Percentiles rank a stretch among this genome's conserved stretches.
phyloP scores from a whole-genome alignment of 2,888 invertebrate genomes.

The Odontomyia ornata region DNA sequence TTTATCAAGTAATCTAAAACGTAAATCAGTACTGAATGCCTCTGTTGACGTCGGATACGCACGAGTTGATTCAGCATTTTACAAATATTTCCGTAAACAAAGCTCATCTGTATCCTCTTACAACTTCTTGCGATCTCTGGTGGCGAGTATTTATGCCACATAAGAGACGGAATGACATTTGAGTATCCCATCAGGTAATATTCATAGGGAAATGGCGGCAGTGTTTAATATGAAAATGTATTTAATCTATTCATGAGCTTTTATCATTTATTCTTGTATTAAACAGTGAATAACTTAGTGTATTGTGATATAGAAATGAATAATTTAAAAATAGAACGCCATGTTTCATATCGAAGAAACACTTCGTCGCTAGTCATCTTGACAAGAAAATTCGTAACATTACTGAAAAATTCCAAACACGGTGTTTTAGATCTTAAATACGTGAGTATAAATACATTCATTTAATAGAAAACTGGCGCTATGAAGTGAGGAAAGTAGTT shows the following conservation, averaged over 20 bases:
- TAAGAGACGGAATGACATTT: neutral
- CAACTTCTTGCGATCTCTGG: neutral
- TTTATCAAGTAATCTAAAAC: too few relatives aligned
- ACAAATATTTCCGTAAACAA: too few relatives aligned
- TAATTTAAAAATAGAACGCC: conserved; percentile 5
- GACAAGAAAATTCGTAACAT: conserved; percentile 61
- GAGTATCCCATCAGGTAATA: conserved; percentile 2
- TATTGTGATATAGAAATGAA: neutral
- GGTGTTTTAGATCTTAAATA: conserved; percentile 62
- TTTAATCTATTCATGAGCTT: neutral
- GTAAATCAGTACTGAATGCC: too few relatives aligned
- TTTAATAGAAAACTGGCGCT: neutral
- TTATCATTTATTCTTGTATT: neutral
- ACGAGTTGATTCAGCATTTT: too few relatives aligned
- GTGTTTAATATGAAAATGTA: conserved; percentile 44
- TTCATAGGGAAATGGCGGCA: conserved; percentile 45
- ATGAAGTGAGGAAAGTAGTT: neutral
- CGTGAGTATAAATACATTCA: conserved; percentile 54
- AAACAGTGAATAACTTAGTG: neutral
- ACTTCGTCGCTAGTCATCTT: conserved; percentile 61
- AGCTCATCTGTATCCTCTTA: too few relatives aligned
- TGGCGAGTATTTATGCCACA: neutral
- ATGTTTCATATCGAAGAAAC: conserved; percentile 53
- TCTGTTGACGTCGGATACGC: too few relatives aligned
- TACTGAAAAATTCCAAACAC: conserved; percentile 59